Base-by-base conservation (phyloP, 2,888 invertebrate genomes). In the Octodonta nipae region DNA sequence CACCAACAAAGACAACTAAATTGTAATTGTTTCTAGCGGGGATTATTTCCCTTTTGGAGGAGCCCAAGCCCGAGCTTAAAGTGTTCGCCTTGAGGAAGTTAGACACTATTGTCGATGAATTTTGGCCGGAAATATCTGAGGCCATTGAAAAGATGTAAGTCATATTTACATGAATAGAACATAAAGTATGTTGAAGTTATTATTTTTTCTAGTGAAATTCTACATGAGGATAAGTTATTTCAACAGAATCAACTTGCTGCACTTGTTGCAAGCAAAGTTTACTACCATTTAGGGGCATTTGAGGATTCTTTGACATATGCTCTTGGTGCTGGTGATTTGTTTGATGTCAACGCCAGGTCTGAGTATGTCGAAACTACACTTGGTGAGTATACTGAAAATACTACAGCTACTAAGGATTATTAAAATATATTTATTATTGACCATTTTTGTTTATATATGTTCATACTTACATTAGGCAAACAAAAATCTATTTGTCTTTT, bases 121-220 rank as follows among this genome's bases (percentile, higher is more conserved):
- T 96, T 66, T 96, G 95, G 95, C 89, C 95, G 5, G 95, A 96
- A 67, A 95, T 96, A 49, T 92, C 93, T 0, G 95, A 96, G 64
- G 87, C 92, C 8, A 89, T 96, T 49, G 87, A 87, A 54, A 95
- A 92, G 66, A 93, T 96, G 78, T 78, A 65, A 63, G 68, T 61
- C 20, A n/a, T n/a, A n/a, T n/a, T n/a, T n/a, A n/a, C n/a, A n/a
- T n/a, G n/a, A n/a, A n/a, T n/a, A n/a, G n/a, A n/a, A n/a, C n/a
- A n/a, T n/a, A n/a, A n/a, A n/a, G n/a, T n/a, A n/a, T n/a, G n/a
- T n/a, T n/a, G n/a, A n/a, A n/a, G n/a, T n/a, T n/a, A n/a, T n/a
- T n/a, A n/a, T 26, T 8, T 26, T 3, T 52, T 61, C 30, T 49
- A 78, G 78, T 52, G 96, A 98, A 67, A 87, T 89, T 58, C 69